These are phyloP conservation scores for Lydus trimaculatus DNA, from an alignment of 2,888 invertebrate species.

Conservation along the genomic window DNA sequence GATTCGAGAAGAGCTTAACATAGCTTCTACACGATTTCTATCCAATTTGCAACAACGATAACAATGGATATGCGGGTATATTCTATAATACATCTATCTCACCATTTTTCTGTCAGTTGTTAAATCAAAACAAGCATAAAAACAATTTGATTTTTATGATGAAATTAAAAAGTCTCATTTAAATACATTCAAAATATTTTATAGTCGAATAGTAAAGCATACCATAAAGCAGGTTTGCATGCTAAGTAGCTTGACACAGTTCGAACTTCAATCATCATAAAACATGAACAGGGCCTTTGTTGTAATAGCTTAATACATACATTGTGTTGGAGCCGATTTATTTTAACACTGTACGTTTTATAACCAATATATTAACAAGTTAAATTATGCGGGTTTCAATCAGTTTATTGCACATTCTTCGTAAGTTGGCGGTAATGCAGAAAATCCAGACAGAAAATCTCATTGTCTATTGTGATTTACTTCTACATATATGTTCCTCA, in stretches of 20 bases:
- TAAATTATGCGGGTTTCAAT: conserved; percentile 39
- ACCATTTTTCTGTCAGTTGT: conserved; percentile 40
- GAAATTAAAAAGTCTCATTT: conserved; percentile 59
- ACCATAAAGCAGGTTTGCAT: conserved; percentile 56
- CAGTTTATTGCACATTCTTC: conserved; percentile 37
- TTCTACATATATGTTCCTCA: conserved; percentile 27
- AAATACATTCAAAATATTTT: conserved; percentile 58
- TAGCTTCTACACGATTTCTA: conserved; percentile 42
- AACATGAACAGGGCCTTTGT: conserved; percentile 53
- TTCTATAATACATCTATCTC: conserved; percentile 43
- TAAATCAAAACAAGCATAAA: conserved; percentile 56
- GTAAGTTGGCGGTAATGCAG: conserved; percentile 27
- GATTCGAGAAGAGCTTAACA: conserved; percentile 39
- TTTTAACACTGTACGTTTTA: conserved; percentile 44
- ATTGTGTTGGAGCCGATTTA: conserved; percentile 43
- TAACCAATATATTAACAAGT: conserved; percentile 38
- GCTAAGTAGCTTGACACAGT: conserved; percentile 58
- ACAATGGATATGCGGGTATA: conserved; percentile 48
- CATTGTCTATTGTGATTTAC: conserved; percentile 37
- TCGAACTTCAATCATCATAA: conserved; percentile 59
- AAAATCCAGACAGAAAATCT: conserved; percentile 34
- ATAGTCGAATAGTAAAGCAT: conserved; percentile 55
- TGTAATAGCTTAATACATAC: conserved; percentile 54
- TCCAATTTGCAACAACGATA: conserved; percentile 48
- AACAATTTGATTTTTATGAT: conserved; percentile 58